Evolutionary conservation across 2,797 vertebrate species (phyloP), one percentile per base, ranked within the genome.

Genomic region (Poeciliopsis turneri): DNA sequence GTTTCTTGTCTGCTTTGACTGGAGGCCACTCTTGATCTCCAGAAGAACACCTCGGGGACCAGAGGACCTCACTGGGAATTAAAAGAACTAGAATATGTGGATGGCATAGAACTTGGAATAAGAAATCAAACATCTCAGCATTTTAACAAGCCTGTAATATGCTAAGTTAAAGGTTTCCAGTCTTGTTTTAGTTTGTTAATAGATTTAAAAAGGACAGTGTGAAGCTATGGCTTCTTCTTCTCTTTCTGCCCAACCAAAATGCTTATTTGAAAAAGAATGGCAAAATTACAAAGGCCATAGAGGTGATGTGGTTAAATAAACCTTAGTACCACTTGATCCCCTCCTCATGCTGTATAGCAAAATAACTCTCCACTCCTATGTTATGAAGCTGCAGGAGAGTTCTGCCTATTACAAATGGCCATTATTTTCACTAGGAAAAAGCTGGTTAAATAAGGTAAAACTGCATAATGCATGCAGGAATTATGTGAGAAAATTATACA

Each of bases 21-120:
- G 9, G 25, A 76, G 33, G 33, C 41, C 13, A 43, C 66, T 78
- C 66, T 80, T 71, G 68, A 78, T 73, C 47, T 53, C 11, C 4
- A 70, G 6, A 83, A 85, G 72, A 79, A 70, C 55, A 77, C 72
- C 79, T 70, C 8, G 0, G 55, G 68, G 81, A 74, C 77, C 39
- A n/a, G 39, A 55, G 5, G 28, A 78, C n/a, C 53, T 74, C 45
- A n/a, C 6, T 66, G 74, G 66, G 80, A 82, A 72, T 82, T 80
- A 73, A 80, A 12, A 73, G 23, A 84, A 28, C 69, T 61, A 84
- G 59, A 84, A 77, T 8, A 46, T 82, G 75, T 66, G 41, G 55
- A 80, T 76, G 71, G 84, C 82, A 57, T 86, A 72, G 53, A 84
- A 80, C 76, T 77, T 33, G 82, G 71, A 47, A 46, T 82, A 84